A percentile compares a stretch with the other conserved stretches of the same genome.
These are phyloP conservation scores for Tridacna gigas DNA, from an alignment of 2,888 invertebrate species.

Conservation along the genomic window DNA sequence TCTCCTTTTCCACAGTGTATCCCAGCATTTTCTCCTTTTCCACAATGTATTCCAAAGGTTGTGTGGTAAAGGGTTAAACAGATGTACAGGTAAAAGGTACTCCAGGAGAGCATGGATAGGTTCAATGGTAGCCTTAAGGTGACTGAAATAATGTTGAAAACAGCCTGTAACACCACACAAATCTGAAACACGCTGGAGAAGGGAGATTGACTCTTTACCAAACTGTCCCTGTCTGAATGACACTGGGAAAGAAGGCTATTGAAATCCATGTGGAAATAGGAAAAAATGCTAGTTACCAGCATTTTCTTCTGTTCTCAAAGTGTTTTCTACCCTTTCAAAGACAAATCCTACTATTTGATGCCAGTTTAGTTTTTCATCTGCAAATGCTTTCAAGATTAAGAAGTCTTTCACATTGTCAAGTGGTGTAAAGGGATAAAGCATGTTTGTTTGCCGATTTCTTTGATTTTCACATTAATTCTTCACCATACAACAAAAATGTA, in stretches of 20 bases:
- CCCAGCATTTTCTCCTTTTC: conserved; percentile 11
- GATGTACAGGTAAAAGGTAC: no score
- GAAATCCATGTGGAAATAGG: background rate
- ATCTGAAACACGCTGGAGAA: no score
- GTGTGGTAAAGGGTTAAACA: no score
- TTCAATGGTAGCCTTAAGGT: no score
- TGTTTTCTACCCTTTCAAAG: background rate
- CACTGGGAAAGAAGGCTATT: background rate
- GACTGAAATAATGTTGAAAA: no score
- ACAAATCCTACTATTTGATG: background rate
- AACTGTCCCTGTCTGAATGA: background rate
- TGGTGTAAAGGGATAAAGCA: background rate
- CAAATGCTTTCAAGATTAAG: no score
- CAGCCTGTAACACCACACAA: no score
- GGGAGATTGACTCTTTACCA: background rate
- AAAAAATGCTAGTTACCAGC: background rate
- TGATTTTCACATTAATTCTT: background rate
- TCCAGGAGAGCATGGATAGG: background rate
- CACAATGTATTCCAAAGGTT: background rate
- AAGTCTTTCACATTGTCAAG: background rate
- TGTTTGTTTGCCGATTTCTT: background rate
- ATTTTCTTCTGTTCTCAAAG: background rate
- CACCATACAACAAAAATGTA: background rate
- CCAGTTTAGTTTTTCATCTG: no score
- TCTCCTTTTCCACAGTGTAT: background rate